phyloP scores from a whole-genome alignment of 2,113 vertebrate genomes.

The Scolopax mira region DNA sequence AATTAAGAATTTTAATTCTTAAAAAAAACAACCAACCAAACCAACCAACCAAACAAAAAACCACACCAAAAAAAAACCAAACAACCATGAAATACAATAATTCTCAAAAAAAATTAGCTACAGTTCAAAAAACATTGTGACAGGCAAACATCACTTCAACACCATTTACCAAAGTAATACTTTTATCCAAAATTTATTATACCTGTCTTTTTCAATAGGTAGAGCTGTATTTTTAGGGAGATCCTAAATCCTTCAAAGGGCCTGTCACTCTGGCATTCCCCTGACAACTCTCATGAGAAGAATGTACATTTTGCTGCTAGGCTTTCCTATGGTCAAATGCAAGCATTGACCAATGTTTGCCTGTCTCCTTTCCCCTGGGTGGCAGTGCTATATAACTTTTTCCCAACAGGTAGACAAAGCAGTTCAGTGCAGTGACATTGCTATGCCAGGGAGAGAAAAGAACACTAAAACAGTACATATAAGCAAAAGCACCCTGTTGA shows the following conservation, averaged over 20 bases:
- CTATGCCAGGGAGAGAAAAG: too few species aligned
- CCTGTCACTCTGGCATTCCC: background rate
- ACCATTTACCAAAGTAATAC: background rate
- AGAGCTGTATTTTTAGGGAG: background rate
- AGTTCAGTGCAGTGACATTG: accelerated
- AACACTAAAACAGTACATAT: accelerated
- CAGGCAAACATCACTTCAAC: background rate
- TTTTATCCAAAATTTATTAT: background rate
- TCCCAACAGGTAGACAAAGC: too few species aligned
- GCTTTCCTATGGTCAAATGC: accelerated
- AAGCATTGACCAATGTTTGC: accelerated
- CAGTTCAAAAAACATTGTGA: background rate
- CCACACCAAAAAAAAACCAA: too few species aligned
- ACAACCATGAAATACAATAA: background rate
- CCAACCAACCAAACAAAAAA: too few species aligned
- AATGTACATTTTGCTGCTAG: background rate
- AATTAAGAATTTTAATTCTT: background rate
- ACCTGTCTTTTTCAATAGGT: background rate
- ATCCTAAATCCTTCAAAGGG: background rate
- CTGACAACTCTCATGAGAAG: background rate
- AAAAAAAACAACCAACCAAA: background rate
- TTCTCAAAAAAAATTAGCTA: background rate
- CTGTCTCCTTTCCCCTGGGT: background rate
- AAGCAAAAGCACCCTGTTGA: accelerated
- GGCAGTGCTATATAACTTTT: background rate